Evolutionary conservation across 2,113 vertebrate genomes (phyloP).

Genomic region (Strigops habroptila): DNA sequence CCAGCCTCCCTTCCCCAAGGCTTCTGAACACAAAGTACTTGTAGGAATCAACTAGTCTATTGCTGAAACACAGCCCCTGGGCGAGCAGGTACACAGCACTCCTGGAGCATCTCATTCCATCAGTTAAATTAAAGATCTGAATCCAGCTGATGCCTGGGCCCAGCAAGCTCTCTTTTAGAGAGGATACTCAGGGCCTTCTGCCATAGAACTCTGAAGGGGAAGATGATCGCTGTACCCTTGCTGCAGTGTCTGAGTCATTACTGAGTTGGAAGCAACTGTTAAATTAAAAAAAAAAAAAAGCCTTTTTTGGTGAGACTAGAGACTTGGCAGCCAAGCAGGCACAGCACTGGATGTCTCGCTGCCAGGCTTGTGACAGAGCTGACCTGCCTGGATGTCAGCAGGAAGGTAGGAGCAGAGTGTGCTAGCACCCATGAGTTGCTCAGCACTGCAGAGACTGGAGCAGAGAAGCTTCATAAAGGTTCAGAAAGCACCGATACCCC

Average conservation of each 20-base stretch:
- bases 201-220: background rate
- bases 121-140: background rate
- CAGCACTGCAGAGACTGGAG: background rate
- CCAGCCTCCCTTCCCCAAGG: background rate
- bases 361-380: constrained; percentile 37
- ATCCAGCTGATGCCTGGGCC: background rate
- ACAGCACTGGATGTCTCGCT: background rate
- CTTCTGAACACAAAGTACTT: background rate
- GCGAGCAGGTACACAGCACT: background rate
- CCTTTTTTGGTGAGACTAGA: constrained; percentile 26
- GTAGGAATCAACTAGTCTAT: background rate
- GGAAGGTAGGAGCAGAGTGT: background rate
- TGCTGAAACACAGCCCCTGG: background rate
- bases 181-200: background rate
- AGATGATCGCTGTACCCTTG: constrained; percentile 43
- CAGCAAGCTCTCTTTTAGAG: background rate
- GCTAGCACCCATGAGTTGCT: background rate
- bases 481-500: background rate
- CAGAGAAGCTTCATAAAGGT: background rate
- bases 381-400: constrained; percentile 28
- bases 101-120: background rate
- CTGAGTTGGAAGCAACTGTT: constrained; percentile 36
- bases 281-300: background rate
- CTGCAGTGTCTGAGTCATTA: constrained; percentile 64
- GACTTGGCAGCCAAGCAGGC: constrained; percentile 40